Base-by-base conservation (phyloP, 2,113 vertebrate genomes). In the Tympanuchus pallidicinctus region DNA sequence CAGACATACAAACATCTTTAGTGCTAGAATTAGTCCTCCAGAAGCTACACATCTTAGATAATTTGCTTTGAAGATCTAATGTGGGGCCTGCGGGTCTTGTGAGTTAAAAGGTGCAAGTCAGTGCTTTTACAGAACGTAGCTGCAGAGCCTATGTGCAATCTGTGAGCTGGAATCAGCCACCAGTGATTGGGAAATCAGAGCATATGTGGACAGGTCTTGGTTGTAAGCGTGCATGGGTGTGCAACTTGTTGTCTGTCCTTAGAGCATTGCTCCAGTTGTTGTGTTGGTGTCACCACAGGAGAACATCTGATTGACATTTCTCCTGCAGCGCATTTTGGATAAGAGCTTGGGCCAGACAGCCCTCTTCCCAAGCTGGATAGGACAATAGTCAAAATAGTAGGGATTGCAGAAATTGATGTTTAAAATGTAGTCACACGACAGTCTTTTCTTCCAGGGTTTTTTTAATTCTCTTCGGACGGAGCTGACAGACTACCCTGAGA, bases 391-490 rank as follows among this genome's bases (percentile, higher is more conserved):
- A 36, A 28, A 86, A 79, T 11, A 30, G 8, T 17, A 34, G 38
- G 47, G 54, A 40, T 47, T 59, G 7, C 20, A 10, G 40, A 56
- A 36, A 52, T 54, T 22, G 11, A 18, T 8, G 13, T 66, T 10
- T 16, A 47, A 63, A 78, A n/a, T 12, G 17, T 32, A 20, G 25
- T 83, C 27, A 75, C 20, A 36, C 9, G 7, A 0, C 17, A 6
- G 13, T 93, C 74, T 88, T 86, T 20, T 57, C 25, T 92, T 36
- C 11, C 83, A 99, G 99, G 99, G 99, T 4, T 99, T 99, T 96
- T 99, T 99, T 91, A 99, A 99, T 80, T 97, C 98, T 25, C 98
- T 99, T 59, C 95, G 98, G 80, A 74, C 94, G 20, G 99, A 99
- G 96, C 97, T 99, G 94, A 71, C 86, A 3, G 90, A 97, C 17